Percentiles rank a stretch among this genome's conserved stretches.
Conservation (phyloP, 2,113 vertebrate genomes). For the Pristiophorus japonicus region DNA sequence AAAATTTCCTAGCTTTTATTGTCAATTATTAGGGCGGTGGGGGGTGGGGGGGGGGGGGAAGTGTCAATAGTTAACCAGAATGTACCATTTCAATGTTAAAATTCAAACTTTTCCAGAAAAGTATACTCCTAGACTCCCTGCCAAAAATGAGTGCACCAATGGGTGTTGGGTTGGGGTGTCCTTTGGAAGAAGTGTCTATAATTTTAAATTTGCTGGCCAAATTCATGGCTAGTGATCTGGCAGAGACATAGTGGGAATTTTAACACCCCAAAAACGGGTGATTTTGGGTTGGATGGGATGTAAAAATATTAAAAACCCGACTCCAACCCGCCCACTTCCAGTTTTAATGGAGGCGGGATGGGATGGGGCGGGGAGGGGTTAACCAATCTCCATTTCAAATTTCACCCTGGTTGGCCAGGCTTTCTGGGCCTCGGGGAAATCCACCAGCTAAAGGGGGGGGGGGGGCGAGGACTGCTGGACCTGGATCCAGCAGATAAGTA, state of each 20-base stretch:
- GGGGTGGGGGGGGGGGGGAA: no score
- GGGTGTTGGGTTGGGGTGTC: background rate
- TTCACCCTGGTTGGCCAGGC: background rate
- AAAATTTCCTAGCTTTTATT: background rate
- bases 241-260: background rate
- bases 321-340: background rate
- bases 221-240: background rate
- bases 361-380: background rate
- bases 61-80: background rate
- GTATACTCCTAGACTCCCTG: background rate
- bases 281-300: background rate
- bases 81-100: background rate
- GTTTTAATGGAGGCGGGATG: background rate
- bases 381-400: background rate
- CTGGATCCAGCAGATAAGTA: background rate
- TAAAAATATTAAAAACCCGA: background rate
- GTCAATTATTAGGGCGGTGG: background rate
- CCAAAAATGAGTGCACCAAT: background rate
- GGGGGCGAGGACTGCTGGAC: background rate
- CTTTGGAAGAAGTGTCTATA: background rate
- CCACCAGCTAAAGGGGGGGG: background rate
- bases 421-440: background rate
- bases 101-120: background rate
- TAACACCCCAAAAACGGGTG: background rate
- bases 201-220: background rate